Evolutionary conservation across 2,797 vertebrate genomes (phyloP), one percentile per base, ranked within the genome.

Genomic region (Oryzias sinensis): DNA sequence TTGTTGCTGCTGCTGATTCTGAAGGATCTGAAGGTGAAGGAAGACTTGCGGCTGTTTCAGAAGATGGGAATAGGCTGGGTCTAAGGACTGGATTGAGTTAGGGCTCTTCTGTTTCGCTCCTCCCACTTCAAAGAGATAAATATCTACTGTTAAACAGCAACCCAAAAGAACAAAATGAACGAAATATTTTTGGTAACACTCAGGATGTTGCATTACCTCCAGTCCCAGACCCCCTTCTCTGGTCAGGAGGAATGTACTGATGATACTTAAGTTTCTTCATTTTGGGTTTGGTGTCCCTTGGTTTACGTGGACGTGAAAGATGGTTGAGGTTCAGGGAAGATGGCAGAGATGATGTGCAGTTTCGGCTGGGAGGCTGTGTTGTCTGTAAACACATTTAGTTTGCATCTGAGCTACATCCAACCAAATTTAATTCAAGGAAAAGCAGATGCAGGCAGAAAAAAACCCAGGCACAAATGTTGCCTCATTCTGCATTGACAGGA

Each of bases 191-290:
- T 29, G 27, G 27, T 6, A 29, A 29, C 4, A 37, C 9, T 37
- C 11, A 11, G 33, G 33, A 37, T 37, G 9, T 37, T 37, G 33
- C 33, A 3, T 37, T 68, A 90, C 88, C 89, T 76, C 76, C 86
- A 5, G 76, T 77, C 65, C 85, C 90, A 55, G 84, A 64, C 59
- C 76, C 79, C 43, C 77, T 85, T 76, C 90, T 92, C 62, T 92
- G 93, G 80, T 94, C 91, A 5, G 94, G 94, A 69, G 95, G 94
- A 91, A 95, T 94, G 90, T 96, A 96, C 74, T 95, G 94, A 80
- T 97, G 94, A 87, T 96, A 95, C 73, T 95, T 95, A 51, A 97
- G 89, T 77, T 93, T 93, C 83, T 90, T 91, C 88, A 94, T 93
- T 79, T 93, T 94, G 53, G 93, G 90, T 80, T 93, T 93, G 22